Evolutionary conservation across 2,797 vertebrate genomes (phyloP).

Genomic region (Cryptoprocta ferox): DNA sequence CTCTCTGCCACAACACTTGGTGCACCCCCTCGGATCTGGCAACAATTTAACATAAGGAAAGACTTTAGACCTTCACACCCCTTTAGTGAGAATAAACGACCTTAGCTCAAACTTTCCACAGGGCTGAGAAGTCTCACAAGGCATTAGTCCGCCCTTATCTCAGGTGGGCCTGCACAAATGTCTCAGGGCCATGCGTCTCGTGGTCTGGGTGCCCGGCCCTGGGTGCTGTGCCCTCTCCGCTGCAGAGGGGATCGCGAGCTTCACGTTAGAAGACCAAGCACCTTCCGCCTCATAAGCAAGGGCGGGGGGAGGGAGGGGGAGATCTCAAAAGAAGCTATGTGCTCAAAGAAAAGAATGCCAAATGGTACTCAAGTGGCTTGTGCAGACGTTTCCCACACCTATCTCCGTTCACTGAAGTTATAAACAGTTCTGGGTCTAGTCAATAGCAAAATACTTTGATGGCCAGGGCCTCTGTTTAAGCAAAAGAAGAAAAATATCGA

Average conservation of each 20-base stretch:
- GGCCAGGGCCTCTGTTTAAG: slow-evolving; percentile 78
- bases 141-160: slow-evolving; percentile 33
- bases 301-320: accelerated
- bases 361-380: slow-evolving; percentile 37
- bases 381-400: slow-evolving; percentile 67
- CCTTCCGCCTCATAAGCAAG: slow-evolving; percentile 21
- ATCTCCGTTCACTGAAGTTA: background rate
- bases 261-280: slow-evolving; percentile 7
- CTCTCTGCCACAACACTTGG: slow-evolving; percentile 70
- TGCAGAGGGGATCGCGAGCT: slow-evolving; percentile 22
- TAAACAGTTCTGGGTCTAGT: slow-evolving; percentile 64
- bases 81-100: slow-evolving; percentile 77
- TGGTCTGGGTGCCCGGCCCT: slow-evolving; percentile 67
- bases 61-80: slow-evolving; percentile 80
- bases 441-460: slow-evolving; percentile 76
- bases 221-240: slow-evolving; percentile 50
- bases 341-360: slow-evolving; percentile 64
- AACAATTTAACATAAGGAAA: slow-evolving; percentile 85
- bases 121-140: slow-evolving; percentile 42
- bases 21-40: slow-evolving; percentile 73
- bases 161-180: slow-evolving; percentile 53
- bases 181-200: slow-evolving; percentile 64
- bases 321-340: slow-evolving; percentile 59
- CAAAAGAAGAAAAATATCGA: slow-evolving; percentile 74
- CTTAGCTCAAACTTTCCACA: slow-evolving; percentile 82